A percentile compares a stretch with the other conserved stretches of the same genome.
phyloP scores from a whole-genome alignment of 2,113 vertebrate species.

The Trichechus manatus region DNA sequence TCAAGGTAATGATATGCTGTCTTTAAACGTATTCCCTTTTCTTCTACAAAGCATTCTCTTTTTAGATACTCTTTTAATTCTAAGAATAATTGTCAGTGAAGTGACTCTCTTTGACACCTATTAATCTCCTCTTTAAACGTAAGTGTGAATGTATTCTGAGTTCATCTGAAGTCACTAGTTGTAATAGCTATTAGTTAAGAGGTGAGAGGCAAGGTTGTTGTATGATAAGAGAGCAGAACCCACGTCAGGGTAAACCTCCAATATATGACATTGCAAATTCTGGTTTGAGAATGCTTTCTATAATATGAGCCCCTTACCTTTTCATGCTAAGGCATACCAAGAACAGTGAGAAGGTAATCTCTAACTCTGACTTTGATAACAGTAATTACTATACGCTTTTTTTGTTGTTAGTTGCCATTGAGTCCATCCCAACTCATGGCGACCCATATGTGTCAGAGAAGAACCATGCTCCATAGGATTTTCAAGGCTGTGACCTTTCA shows the following conservation, averaged over 20 bases:
- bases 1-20: not conserved
- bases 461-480: not conserved
- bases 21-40: not conserved
- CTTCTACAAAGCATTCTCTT: not conserved
- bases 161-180: not conserved
- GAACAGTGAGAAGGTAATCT: not conserved
- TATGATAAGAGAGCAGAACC: not conserved
- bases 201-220: not conserved
- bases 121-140: not conserved
- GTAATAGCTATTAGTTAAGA: not conserved
- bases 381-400: not conserved
- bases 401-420: not conserved
- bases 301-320: not conserved
- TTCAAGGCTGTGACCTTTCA: not conserved
- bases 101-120: not conserved
- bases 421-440: not conserved
- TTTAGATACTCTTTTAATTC: not conserved
- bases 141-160: not conserved
- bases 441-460: not conserved
- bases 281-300: not conserved
- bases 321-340: not conserved
- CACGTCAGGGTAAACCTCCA: not conserved
- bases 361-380: slow-evolving; percentile 21
- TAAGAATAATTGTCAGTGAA: not conserved
- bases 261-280: not conserved